Evolutionary conservation across 1,140 invertebrate genomes (phyloP).

Genomic region (Panagrolaimus sp.): DNA sequence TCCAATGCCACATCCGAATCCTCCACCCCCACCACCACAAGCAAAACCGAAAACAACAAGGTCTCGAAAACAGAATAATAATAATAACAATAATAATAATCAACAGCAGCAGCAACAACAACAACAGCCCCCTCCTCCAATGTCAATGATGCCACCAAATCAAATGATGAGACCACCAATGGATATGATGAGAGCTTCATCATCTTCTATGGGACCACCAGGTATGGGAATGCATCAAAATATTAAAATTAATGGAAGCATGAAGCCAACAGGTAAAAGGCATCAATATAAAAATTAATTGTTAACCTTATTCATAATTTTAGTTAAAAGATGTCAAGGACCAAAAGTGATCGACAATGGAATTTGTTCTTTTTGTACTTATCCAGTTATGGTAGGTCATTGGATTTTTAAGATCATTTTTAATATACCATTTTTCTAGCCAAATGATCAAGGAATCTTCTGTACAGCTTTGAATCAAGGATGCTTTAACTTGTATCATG

Average conservation of each 20-base stretch:
- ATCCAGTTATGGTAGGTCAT: neutral
- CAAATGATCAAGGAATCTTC: neutral
- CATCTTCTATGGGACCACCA: neutral
- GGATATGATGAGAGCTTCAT: neutral
- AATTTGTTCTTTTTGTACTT: neutral
- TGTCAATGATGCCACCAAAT: neutral
- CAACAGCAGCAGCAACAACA: constrained; percentile 13
- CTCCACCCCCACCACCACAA: neutral
- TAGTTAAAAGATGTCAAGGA: neutral
- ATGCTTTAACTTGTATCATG: neutral
- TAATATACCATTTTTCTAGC: neutral
- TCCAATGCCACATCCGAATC: neutral
- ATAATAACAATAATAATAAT: neutral
- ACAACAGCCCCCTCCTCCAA: neutral
- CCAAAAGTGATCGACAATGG: neutral
- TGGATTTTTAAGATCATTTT: neutral
- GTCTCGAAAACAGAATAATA: too few species aligned
- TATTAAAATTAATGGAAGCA: neutral
- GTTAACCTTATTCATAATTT: neutral
- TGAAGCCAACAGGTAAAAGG: neutral
- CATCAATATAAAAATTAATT: neutral
- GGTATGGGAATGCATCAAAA: neutral
- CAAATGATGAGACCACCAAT: constrained; percentile 1
- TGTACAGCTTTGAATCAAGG: constrained; percentile 13
- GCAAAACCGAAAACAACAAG: neutral